phyloP scores from a whole-genome alignment of 2,797 vertebrate species.

The Poecilia picta region DNA sequence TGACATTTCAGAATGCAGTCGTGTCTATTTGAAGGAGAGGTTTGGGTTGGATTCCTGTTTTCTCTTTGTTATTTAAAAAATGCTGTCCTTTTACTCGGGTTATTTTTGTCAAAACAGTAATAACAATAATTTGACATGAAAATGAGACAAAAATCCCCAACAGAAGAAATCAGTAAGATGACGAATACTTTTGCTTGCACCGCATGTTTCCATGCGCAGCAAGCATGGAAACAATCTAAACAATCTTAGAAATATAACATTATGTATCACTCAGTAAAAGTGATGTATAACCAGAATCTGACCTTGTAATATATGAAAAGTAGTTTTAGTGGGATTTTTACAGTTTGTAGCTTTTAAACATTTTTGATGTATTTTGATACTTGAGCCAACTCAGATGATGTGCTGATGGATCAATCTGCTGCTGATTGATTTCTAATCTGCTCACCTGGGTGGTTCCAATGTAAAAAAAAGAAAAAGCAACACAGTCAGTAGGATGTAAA shows the following conservation, averaged over 20 bases:
- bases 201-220: background rate
- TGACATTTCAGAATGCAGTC: background rate
- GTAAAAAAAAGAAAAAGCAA: background rate
- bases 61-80: background rate
- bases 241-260: background rate
- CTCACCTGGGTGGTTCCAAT: background rate
- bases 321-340: background rate
- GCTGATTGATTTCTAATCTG: background rate
- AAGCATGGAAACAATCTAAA: no score
- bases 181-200: background rate
- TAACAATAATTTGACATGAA: no score
- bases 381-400: background rate
- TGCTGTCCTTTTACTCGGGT: background rate
- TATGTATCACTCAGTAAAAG: background rate
- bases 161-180: background rate
- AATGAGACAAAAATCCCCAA: background rate
- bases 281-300: background rate
- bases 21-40: no score
- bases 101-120: background rate
- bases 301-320: background rate
- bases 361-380: background rate
- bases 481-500: background rate
- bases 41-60: background rate
- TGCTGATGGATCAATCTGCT: background rate
- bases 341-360: background rate